Evolutionary conservation across 53 echinoderm and acorn worm genomes (phyloP).

Genomic region (Antedon mediterranea): DNA sequence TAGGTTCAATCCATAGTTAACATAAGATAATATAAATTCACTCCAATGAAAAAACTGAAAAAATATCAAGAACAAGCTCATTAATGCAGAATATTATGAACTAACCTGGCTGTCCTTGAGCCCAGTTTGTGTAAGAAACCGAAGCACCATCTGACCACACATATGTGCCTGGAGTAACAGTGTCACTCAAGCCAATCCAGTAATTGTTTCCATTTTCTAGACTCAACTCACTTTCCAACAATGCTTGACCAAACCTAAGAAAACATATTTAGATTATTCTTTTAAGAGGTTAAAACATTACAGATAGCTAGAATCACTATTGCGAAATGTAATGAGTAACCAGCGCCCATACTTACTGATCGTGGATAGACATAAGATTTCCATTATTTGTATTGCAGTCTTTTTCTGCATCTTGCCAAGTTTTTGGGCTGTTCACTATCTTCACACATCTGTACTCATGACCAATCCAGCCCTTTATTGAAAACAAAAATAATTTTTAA

Average conservation of each 20-base stretch:
- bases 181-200: slow-evolving; percentile 67
- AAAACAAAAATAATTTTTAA: background rate
- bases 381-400: slow-evolving; percentile 8
- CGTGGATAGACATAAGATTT: slow-evolving; percentile 12
- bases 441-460: background rate
- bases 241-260: slow-evolving; percentile 46
- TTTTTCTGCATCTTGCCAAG: slow-evolving; percentile 15
- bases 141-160: slow-evolving; percentile 57
- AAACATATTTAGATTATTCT: background rate
- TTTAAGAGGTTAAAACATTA: no score
- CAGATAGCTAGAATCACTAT: no score
- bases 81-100: background rate
- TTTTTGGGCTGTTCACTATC: background rate
- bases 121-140: slow-evolving; percentile 71
- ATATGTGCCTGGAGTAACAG: slow-evolving; percentile 43
- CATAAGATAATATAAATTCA: no score
- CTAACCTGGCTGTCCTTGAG: slow-evolving; percentile 37
- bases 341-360: slow-evolving; percentile 6
- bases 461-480: background rate
- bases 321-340: no score
- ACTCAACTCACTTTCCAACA: slow-evolving; percentile 48
- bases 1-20: no score
- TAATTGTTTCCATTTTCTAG: slow-evolving; percentile 22
- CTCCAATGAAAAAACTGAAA: no score
- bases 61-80: no score